Conservation (phyloP, 2,888 invertebrate genomes). For the Athrips mouffetella region DNA sequence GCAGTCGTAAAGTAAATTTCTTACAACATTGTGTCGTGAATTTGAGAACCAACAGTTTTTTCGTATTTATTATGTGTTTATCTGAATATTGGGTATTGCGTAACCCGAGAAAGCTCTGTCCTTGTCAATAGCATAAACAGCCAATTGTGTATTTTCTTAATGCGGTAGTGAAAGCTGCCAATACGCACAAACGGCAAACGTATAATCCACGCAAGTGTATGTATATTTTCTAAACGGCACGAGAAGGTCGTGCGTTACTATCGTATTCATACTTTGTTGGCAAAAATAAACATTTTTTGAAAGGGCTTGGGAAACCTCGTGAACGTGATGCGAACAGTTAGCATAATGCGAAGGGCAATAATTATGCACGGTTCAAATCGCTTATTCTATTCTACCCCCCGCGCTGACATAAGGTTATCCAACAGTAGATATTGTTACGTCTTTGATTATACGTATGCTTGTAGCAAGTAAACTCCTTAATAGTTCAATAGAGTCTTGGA, state of each 20-base stretch:
- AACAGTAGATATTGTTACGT: background rate
- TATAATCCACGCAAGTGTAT: conserved; percentile 15
- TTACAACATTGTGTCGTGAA: too few species aligned
- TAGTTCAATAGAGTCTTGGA: too few species aligned
- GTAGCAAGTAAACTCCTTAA: too few species aligned
- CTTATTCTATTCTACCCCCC: background rate
- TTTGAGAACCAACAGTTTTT: background rate
- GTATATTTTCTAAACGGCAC: conserved; percentile 16
- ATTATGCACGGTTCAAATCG: background rate
- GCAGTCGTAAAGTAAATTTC: too few species aligned
- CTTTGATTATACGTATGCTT: background rate
- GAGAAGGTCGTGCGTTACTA: conserved; percentile 13
- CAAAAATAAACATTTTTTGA: conserved; percentile 9
- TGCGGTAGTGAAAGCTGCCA: conserved; percentile 28
- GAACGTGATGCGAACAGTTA: conserved; percentile 1
- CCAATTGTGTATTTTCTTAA: conserved; percentile 31
- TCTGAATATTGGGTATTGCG: background rate
- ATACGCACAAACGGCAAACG: conserved; percentile 18
- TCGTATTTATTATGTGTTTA: background rate
- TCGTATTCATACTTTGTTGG: conserved; percentile 8
- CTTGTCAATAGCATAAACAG: conserved; percentile 27
- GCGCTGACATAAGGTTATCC: background rate
- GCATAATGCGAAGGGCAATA: background rate
- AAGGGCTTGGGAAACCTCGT: conserved; percentile 10
- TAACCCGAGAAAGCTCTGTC: conserved; percentile 18